Base-by-base conservation (phyloP, 2,797 vertebrate species). In the Premnoplex brunnescens region DNA sequence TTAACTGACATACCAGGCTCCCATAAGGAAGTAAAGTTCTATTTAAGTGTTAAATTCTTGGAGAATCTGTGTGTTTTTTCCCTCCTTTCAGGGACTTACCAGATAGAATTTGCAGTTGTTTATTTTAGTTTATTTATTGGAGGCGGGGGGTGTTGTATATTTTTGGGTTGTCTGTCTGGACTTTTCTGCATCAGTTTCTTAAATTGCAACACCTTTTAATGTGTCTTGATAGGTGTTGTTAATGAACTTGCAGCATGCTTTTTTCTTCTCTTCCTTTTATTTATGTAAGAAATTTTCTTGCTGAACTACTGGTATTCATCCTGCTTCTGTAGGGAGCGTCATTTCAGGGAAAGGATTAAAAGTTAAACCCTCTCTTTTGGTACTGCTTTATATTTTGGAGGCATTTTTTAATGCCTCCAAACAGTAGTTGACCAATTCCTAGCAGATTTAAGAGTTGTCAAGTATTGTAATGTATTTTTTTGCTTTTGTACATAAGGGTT, bases 51-150 rank as follows among this genome's bases (percentile, higher is more conserved):
- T 80, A 62, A 77, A 62, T 46, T 88, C 46, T 86, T 89, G 48
- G 55, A 89, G 66, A 90, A 58, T 60, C 30, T 59, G 21, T 34
- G 10, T 32, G 6, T 39, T 34, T 46, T 68, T 93, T 73, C 62
- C 72, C 19, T 79, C 54, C 36, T 79, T 77, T 62, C 32, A 23
- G 75, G 41, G 41, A 63, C 84, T 95, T 82, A 71, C 85, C 85
- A 94, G 30, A 49, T 58, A 68, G 89, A 85, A 76, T 93, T 95
- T 95, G 67, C 89, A 64, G 59, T 56, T 75, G 10, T 8, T 85
- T 66, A 3, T 43, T 71, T 74, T 32, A 28, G 17, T 66, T 73
- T 69, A 30, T 69, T 94, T 68, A 46, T 62, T 54, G 18, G 51
- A 15, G 27, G 51, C 9, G 41, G 18, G 7, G 15, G 7, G 12